phyloP scores from a whole-genome alignment of 2,888 invertebrate species.

The Dascillus cervinus region DNA sequence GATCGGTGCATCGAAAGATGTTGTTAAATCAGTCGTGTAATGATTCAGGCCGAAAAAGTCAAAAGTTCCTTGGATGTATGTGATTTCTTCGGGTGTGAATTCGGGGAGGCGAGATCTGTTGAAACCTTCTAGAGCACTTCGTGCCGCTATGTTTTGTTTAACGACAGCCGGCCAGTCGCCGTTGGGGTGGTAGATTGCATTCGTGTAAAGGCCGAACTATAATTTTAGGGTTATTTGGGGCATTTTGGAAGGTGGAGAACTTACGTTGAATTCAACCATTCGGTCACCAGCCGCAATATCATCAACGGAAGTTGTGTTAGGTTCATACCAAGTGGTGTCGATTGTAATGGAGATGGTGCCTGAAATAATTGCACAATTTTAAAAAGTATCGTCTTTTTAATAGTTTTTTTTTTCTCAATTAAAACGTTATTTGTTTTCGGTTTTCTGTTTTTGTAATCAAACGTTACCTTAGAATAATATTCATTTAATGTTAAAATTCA shows the following conservation, averaged over 20 bases:
- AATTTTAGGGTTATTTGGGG: no score
- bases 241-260: no score
- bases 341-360: conserved; percentile 55
- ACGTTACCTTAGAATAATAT: no score
- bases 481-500: no score
- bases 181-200: conserved; percentile 47
- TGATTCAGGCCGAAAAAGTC: conserved; percentile 48
- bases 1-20: conserved; percentile 3
- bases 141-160: conserved; percentile 46
- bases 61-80: conserved; percentile 39
- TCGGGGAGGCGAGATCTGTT: conserved; percentile 49
- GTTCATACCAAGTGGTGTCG: conserved; percentile 50
- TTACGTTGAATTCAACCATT: conserved; percentile 47
- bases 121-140: conserved; percentile 49
- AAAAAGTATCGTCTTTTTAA: no score
- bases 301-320: conserved; percentile 40
- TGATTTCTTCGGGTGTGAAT: conserved; percentile 46
- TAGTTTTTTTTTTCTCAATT: no score
- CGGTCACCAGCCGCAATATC: conserved; percentile 47
- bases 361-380: no score
- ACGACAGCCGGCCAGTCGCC: conserved; percentile 53
- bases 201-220: conserved; percentile 46
- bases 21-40: conserved; percentile 34
- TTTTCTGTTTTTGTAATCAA: no score
- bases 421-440: no score